These are phyloP conservation scores for Chaetodon auriga DNA, from an alignment of 2,113 vertebrate species.

Conservation along the genomic window DNA sequence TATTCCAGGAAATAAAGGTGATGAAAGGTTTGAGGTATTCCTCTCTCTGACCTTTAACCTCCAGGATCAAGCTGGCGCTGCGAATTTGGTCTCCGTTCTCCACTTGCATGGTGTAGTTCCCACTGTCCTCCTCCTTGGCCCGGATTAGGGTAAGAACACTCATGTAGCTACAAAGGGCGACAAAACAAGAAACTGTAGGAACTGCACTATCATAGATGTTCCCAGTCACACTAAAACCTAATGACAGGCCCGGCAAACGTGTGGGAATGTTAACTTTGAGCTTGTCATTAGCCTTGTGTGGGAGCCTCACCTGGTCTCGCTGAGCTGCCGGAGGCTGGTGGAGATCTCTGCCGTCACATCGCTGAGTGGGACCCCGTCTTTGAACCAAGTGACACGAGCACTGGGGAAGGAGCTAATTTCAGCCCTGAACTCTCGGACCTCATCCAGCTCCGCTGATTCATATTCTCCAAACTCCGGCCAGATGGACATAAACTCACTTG, in stretches of 20 bases:
- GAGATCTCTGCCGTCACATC: conserved; percentile 93
- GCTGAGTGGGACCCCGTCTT: conserved; percentile 89
- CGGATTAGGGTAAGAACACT: conserved; percentile 93
- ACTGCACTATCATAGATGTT: background rate
- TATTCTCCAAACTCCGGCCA: conserved; percentile 83
- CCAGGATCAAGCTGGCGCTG: conserved; percentile 89
- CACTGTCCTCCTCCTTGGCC: conserved; percentile 96
- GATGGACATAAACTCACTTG: conserved; percentile 89
- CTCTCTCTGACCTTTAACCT: conserved; percentile 91
- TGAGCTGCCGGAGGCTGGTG: conserved; percentile 84
- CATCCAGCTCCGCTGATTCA: conserved; percentile 92
- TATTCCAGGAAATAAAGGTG: conserved; percentile 11
- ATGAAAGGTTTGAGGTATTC: conserved; percentile 23
- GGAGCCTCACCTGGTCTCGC: conserved; percentile 90
- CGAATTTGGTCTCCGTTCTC: conserved; percentile 88
- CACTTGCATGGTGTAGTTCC: conserved; percentile 92
- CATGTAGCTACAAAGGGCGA: conserved; percentile 85
- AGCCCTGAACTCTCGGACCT: conserved; percentile 90
- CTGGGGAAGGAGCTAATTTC: conserved; percentile 89
- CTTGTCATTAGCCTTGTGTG: conserved; percentile 28
- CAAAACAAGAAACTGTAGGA: conserved; percentile 10
- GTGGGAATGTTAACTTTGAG: conserved; percentile 28
- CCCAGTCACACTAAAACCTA: background rate
- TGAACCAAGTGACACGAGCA: conserved; percentile 91
- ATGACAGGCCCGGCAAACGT: conserved; percentile 31